phyloP scores from a whole-genome alignment of 2,113 vertebrate species.

The Microcebus tavaratra region DNA sequence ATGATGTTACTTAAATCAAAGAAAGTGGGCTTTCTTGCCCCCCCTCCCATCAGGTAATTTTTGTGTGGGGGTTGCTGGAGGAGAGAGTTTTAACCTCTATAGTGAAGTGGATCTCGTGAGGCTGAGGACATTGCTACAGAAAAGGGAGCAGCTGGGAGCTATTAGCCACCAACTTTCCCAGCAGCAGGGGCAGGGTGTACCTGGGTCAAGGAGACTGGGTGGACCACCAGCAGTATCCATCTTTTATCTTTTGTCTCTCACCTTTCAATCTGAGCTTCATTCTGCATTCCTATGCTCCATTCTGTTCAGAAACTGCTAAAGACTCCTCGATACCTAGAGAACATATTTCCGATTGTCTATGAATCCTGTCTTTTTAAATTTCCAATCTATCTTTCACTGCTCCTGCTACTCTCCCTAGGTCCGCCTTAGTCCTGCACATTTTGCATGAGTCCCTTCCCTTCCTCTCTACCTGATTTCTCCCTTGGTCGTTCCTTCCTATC shows the following conservation, averaged over 20 bases:
- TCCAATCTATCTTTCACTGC: neutral
- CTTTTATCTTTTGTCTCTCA: neutral
- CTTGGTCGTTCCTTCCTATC: neutral
- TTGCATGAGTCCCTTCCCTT: neutral
- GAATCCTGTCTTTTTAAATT: neutral
- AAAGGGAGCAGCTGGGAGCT: neutral
- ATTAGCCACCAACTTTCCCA: neutral
- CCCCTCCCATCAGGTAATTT: too few relatives aligned
- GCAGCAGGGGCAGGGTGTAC: neutral
- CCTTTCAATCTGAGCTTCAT: neutral
- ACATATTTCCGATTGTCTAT: neutral
- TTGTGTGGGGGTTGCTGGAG: neutral
- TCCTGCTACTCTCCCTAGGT: neutral
- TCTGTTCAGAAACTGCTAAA: neutral
- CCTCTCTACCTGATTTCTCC: neutral
- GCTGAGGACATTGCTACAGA: neutral
- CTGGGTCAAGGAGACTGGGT: neutral
- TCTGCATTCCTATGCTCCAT: neutral
- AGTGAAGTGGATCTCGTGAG: neutral
- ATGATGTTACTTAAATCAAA: neutral
- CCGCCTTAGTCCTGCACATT: too few relatives aligned
- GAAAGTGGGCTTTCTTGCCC: neutral
- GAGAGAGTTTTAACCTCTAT: neutral
- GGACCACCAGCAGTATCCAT: neutral
- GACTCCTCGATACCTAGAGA: neutral